These are phyloP conservation scores for Pristionchus maxplancki DNA, from an alignment of 2,888 invertebrate species.

Conservation along the genomic window DNA sequence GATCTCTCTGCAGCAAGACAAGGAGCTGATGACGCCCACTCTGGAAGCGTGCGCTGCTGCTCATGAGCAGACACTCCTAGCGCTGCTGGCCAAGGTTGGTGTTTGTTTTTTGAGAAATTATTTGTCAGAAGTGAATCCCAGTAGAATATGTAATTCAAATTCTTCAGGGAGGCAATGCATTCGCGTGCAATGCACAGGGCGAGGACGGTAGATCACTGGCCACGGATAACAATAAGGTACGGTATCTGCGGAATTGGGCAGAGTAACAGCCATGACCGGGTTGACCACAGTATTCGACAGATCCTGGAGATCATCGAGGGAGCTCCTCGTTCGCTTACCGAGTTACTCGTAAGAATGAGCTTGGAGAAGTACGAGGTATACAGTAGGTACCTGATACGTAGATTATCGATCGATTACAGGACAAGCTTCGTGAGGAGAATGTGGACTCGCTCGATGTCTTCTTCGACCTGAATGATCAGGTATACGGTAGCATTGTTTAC, in stretches of 20 bases:
- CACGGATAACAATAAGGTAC: conserved; percentile 54
- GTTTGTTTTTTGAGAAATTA: neutral
- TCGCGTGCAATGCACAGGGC: neutral
- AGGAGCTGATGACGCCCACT: conserved; percentile 66
- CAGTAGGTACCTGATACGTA: neutral
- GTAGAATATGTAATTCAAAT: neutral
- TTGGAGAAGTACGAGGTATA: conserved; percentile 51
- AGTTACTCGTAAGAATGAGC: conserved; percentile 46
- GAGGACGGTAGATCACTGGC: conserved; percentile 67
- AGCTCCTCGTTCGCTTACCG: conserved; percentile 22
- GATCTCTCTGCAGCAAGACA: conserved; percentile 21
- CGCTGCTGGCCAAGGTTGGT: conserved; percentile 60
- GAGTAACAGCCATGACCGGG: too few species aligned
- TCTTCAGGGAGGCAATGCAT: neutral
- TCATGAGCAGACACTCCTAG: conserved; percentile 65
- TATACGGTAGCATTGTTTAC: neutral
- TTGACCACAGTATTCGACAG: neutral
- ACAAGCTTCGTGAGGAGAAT: conserved; percentile 36
- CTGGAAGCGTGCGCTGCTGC: conserved; percentile 69
- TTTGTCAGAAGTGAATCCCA: neutral
- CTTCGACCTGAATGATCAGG: conserved; percentile 47
- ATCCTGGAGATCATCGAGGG: conserved; percentile 45
- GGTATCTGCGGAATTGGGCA: too few species aligned
- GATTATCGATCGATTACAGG: neutral
- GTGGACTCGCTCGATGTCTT: conserved; percentile 48